Conservation (phyloP, 2,113 vertebrate species). For the Ceuthmochares aereus region DNA sequence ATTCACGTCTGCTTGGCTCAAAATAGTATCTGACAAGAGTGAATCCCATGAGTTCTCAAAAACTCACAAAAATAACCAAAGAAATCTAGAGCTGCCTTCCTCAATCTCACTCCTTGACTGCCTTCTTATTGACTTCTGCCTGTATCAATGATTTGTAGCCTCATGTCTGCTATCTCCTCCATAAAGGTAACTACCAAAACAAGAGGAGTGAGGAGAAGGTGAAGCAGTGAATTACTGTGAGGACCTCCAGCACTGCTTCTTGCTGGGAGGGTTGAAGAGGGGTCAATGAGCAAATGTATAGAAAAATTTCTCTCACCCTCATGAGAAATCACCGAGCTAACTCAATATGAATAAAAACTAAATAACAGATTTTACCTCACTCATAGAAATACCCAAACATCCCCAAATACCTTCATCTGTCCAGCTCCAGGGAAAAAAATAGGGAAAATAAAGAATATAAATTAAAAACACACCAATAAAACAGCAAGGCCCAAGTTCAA, state of each 20-base stretch:
- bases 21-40: conserved; percentile 77
- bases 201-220: background rate
- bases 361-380: background rate
- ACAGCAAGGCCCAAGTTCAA: background rate
- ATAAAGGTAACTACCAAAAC: conserved; percentile 33
- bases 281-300: background rate
- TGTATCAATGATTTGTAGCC: conserved; percentile 58
- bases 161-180: conserved; percentile 52
- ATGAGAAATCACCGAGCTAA: background rate
- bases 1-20: conserved; percentile 69
- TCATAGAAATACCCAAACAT: background rate
- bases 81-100: conserved; percentile 80
- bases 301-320: background rate
- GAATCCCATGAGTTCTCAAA: conserved; percentile 76
- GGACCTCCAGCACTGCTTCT: background rate
- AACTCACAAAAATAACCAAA: conserved; percentile 75
- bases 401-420: background rate
- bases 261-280: background rate
- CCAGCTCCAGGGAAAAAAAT: background rate
- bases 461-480: background rate
- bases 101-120: conserved; percentile 73
- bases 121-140: conserved; percentile 74
- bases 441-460: background rate
- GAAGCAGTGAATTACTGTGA: conserved; percentile 24
- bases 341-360: background rate